Evolutionary conservation across 2,888 invertebrate species (phyloP).

Genomic region (Germaria angustata): DNA sequence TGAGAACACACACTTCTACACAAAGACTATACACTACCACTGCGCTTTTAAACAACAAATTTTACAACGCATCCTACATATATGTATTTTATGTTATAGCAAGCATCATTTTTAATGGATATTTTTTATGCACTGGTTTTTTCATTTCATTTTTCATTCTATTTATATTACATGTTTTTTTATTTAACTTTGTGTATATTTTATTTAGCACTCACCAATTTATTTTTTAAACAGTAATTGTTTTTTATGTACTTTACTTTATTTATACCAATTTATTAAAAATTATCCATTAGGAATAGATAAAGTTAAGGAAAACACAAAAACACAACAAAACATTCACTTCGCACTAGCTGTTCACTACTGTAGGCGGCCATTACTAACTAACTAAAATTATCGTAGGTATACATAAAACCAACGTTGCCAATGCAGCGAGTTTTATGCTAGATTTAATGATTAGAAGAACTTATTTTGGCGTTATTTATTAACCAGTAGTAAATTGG

Average conservation of each 20-base stretch:
- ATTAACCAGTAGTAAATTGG: too few species aligned
- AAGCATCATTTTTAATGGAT: constrained; percentile 34
- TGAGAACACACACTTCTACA: background rate
- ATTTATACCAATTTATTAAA: constrained; percentile 25
- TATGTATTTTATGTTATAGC: constrained; percentile 40
- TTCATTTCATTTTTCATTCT: constrained; percentile 50
- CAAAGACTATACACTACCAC: constrained; percentile 7
- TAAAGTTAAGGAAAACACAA: constrained; percentile 73
- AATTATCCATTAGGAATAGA: constrained; percentile 64
- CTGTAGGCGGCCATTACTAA: constrained; percentile 71
- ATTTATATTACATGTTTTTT: constrained; percentile 15
- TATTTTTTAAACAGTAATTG: constrained; percentile 60
- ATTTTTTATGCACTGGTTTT: constrained; percentile 53
- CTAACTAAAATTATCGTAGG: constrained; percentile 48
- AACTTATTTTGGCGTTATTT: background rate
- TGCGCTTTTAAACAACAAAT: constrained; percentile 19
- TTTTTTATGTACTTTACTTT: constrained; percentile 1
- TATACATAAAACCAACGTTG: constrained; percentile 51
- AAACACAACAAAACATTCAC: constrained; percentile 70
- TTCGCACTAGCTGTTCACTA: constrained; percentile 63
- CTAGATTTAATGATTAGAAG: background rate
- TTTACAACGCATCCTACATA: constrained; percentile 22
- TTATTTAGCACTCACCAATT: constrained; percentile 72
- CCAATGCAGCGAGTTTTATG: constrained; percentile 1
- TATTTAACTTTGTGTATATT: background rate